Evolutionary conservation across 2,113 vertebrate genomes (phyloP), one percentile per base, ranked within the genome.

Genomic region (Proterorhinus semilunaris): DNA sequence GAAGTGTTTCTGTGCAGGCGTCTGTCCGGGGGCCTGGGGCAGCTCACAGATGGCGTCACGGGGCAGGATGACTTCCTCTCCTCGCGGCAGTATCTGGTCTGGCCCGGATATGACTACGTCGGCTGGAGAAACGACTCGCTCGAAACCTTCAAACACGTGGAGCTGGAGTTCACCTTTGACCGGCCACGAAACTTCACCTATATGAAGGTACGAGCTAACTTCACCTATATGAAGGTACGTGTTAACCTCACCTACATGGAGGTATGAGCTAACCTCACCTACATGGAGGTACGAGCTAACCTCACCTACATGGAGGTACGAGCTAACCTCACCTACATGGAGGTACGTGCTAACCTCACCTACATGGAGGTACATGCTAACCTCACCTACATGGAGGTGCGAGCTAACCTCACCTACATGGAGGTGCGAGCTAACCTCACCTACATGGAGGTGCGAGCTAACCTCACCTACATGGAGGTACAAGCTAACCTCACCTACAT

Each of bases 81-180:
- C 55, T 21, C 84, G 5, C 91, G 88, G 1, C 91, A 93, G 83
- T 89, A 93, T 78, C 85, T 85, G 1, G 89, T 88, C 55, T 93
- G 93, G 94, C 92, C 90, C 0, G 94, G 94, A 0, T 95, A 95
- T 45, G 93, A 95, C 85, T 95, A 95, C 47, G 85, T 95, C 53
- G 94, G 94, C 86, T 95, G 94, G 94, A 94, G 82, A 83, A 95
- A 95, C 16, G 90, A 91, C 76, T 94, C 90, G 15, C 78, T 91
- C 47, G 86, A 81, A 0, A 76, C 79, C 0, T 80, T 36, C 77
- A 92, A 88, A 44, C 78, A 81, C 10, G 91, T 95, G 62, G 93
- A 94, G 86, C 90, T 95, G 91, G 93, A 94, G 83, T 95, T 95
- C 48, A 80, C 92, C 66, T 95, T 95, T 16, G 93, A 95, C 84